Percentiles rank a stretch among this genome's conserved stretches.
Evolutionary conservation across 2,797 vertebrate genomes (phyloP).

Genomic region (Podargus strigoides): DNA sequence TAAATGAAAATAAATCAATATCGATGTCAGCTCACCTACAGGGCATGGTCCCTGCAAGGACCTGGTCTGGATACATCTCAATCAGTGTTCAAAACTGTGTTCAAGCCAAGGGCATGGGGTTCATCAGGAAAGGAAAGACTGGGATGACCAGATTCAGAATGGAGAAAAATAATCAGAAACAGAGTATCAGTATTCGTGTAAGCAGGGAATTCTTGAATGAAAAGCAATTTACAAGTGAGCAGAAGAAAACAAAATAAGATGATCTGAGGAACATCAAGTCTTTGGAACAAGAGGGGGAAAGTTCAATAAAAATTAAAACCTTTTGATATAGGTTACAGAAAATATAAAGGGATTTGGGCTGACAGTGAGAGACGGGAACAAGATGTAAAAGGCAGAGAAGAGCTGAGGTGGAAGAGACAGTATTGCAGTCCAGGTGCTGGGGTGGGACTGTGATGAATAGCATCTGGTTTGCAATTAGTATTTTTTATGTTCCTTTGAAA

Average conservation of each 20-base stretch:
- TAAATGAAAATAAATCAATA: not conserved
- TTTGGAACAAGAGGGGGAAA: not conserved
- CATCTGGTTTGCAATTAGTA: not conserved
- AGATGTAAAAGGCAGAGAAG: not conserved
- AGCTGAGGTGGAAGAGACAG: not conserved
- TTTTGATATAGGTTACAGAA: not conserved
- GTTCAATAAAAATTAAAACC: not conserved
- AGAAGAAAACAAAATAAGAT: not conserved
- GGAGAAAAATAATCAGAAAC: not conserved
- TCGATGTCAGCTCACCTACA: not conserved
- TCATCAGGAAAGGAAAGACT: not conserved
- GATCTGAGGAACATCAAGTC: not conserved
- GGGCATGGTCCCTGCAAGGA: rapidly evolving
- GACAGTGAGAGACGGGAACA: not conserved
- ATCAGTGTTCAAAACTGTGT: not conserved
- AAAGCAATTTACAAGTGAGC: not conserved
- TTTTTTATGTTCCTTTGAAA: not conserved
- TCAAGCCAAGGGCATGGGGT: not conserved
- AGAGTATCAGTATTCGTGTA: not conserved
- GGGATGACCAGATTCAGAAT: not conserved
- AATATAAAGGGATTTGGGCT: not conserved
- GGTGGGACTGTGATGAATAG: not conserved
- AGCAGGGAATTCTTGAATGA: not conserved
- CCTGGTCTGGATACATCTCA: not conserved
- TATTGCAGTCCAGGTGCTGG: not conserved